phyloP scores from a whole-genome alignment of 1,140 invertebrate genomes.

The Zaprionus inermis region DNA sequence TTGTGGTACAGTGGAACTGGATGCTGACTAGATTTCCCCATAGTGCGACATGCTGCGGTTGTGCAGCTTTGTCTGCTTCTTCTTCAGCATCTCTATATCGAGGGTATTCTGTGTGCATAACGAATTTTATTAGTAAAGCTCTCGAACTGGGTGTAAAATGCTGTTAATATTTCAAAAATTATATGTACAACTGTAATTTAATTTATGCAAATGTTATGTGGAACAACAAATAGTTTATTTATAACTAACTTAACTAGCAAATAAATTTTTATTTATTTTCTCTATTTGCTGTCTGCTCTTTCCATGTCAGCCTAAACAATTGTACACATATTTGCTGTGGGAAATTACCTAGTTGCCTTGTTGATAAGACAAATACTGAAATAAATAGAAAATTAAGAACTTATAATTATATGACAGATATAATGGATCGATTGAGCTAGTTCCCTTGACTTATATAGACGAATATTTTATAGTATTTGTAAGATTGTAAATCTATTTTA shows the following conservation, averaged over 20 bases:
- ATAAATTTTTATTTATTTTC: not conserved
- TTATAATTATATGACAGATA: not conserved
- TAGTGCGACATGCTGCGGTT: constrained; percentile 39
- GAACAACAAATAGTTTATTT: not conserved
- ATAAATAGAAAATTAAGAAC: not conserved
- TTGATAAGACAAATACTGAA: not conserved
- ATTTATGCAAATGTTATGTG: not conserved
- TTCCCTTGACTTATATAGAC: too few species aligned
- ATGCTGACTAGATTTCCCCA: constrained; percentile 76
- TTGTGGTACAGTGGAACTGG: constrained; percentile 23
- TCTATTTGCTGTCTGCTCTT: not conserved
- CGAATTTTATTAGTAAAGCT: constrained; percentile 22
- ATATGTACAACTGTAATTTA: too few species aligned
- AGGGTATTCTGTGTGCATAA: constrained; percentile 12
- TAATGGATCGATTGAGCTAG: not conserved
- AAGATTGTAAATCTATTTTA: not conserved
- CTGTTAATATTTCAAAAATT: too few species aligned
- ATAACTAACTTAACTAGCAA: not conserved
- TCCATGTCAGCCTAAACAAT: not conserved
- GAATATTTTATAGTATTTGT: too few species aligned
- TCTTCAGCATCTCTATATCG: not conserved
- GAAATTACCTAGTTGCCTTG: not conserved
- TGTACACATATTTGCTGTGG: not conserved
- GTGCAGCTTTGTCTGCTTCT: not conserved
- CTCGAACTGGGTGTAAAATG: not conserved